phyloP scores from a whole-genome alignment of 2,888 invertebrate genomes.

The Apamea anceps region DNA sequence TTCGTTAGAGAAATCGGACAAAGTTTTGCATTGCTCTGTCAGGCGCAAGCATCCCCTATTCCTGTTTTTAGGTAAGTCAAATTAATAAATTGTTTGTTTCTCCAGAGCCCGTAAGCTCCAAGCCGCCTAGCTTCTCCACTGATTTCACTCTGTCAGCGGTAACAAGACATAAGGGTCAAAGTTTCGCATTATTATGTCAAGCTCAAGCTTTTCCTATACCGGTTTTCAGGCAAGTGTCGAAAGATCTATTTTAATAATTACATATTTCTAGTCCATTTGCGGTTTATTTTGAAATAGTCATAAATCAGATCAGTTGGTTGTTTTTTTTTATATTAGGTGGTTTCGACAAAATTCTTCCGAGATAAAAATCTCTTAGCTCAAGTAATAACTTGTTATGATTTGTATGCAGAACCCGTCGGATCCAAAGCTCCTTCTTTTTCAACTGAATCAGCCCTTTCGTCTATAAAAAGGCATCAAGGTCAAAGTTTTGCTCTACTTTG shows the following conservation, averaged over 20 bases:
- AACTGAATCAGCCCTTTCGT: constrained; percentile 91
- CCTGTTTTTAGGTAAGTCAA: constrained; percentile 91
- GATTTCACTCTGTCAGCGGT: constrained; percentile 91
- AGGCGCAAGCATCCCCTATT: constrained; percentile 91
- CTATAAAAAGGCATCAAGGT: constrained; percentile 89
- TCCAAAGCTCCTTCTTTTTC: constrained; percentile 92
- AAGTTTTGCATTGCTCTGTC: constrained; percentile 91
- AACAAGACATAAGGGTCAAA: constrained; percentile 89
- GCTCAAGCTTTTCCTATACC: constrained; percentile 93
- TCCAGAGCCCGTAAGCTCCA: constrained; percentile 91
- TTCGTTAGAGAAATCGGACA: constrained; percentile 90
- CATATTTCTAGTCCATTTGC: background rate
- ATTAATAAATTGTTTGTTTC: constrained; percentile 73
- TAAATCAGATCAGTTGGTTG: background rate
- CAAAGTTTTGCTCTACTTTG: constrained; percentile 92
- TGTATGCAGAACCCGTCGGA: constrained; percentile 92
- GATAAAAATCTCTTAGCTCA: constrained; percentile 23
- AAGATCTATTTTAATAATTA: constrained; percentile 10
- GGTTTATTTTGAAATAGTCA: background rate
- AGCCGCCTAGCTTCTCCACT: constrained; percentile 91
- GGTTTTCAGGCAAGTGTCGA: constrained; percentile 92
- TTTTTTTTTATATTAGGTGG: background rate
- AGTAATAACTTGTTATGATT: constrained; percentile 60
- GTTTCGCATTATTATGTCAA: constrained; percentile 92
- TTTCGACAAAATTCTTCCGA: constrained; percentile 39